Conservation (phyloP, 2,888 invertebrate genomes). For the Leptinotarsa tumamoca region DNA sequence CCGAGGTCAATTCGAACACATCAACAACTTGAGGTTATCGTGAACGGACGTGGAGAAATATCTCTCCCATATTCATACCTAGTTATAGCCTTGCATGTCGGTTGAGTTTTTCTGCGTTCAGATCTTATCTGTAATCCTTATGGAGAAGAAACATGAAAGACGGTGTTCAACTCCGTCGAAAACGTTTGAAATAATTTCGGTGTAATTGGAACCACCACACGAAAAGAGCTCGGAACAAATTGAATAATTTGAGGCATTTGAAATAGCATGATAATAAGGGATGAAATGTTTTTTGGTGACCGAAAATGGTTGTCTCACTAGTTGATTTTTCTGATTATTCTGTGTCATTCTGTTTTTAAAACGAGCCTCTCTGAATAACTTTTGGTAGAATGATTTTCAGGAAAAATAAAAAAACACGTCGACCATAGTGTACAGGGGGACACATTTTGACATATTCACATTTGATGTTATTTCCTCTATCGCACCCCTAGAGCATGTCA, state of each 20-base stretch:
- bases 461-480: no score
- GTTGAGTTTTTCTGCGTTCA: not conserved
- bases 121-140: conserved; percentile 4
- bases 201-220: conserved; percentile 2
- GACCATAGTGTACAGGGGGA: no score
- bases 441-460: no score
- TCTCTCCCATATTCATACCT: conserved; percentile 11
- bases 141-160: conserved; percentile 1
- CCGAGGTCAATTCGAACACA: not conserved
- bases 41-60: conserved; percentile 10
- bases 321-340: no score
- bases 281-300: no score
- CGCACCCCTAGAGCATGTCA: no score
- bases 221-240: not conserved
- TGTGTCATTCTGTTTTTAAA: no score
- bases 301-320: no score
- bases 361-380: no score
- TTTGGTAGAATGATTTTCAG: no score
- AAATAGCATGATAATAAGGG: not conserved
- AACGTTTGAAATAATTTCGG: conserved; percentile 6
- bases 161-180: not conserved
- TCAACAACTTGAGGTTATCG: conserved; percentile 7
- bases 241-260: not conserved
- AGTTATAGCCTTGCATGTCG: conserved; percentile 12
- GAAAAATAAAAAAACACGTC: no score